phyloP scores from a whole-genome alignment of 2,797 vertebrate genomes.

The Pipistrellus pipistrellus region DNA sequence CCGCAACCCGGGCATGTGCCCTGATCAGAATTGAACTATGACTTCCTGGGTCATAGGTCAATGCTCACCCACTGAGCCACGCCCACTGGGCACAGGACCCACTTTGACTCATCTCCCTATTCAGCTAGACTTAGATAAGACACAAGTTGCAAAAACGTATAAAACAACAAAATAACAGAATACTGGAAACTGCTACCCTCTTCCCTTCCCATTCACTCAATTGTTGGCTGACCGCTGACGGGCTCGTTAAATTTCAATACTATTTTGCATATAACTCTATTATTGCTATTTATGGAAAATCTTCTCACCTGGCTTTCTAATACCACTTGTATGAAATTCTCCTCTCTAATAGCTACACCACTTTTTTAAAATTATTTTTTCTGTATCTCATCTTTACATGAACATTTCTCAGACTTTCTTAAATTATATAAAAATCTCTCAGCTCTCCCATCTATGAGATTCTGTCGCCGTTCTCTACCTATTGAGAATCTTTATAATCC shows the following conservation, averaged over 20 bases:
- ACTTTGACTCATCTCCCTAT: neutral
- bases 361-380: neutral
- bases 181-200: neutral
- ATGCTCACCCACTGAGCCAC: too few relatives aligned
- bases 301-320: neutral
- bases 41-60: too few relatives aligned
- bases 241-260: neutral
- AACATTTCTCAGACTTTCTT: neutral
- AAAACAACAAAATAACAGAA: neutral
- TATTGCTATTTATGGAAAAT: neutral
- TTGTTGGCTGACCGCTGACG: neutral
- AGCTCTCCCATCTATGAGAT: neutral
- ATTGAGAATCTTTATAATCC: neutral
- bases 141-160: neutral
- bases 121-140: neutral
- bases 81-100: too few relatives aligned
- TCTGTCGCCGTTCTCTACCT: neutral
- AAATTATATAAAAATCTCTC: neutral
- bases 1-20: too few relatives aligned
- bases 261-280: neutral
- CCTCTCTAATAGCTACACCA: fast-evolving
- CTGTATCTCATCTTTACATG: neutral
- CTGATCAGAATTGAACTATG: too few relatives aligned
- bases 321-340: neutral
- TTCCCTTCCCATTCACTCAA: neutral